These are phyloP conservation scores for Popillia japonica DNA, from an alignment of 1,140 invertebrate species.

Conservation along the genomic window DNA sequence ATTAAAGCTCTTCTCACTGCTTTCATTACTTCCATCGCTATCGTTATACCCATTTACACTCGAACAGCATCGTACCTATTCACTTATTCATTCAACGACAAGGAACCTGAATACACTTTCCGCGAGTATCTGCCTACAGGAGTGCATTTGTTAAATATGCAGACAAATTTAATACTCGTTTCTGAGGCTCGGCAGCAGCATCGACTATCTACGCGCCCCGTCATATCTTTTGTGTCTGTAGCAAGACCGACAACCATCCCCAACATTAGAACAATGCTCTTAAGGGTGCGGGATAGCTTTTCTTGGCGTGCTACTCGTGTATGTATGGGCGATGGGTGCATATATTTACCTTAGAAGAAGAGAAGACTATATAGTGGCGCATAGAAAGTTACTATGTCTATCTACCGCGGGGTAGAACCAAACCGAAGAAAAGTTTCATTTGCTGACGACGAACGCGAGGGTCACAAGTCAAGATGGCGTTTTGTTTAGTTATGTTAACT, in stretches of 20 bases:
- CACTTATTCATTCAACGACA: conserved; percentile 7
- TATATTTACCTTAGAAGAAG: conserved; percentile 27
- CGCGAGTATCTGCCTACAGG: not conserved
- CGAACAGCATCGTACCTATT: not conserved
- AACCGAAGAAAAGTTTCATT: conserved; percentile 42
- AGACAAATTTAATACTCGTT: conserved; percentile 31
- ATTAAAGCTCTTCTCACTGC: not conserved
- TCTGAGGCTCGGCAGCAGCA: not conserved
- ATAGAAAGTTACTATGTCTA: not conserved
- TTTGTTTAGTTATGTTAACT: conserved; percentile 46
- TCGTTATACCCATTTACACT: not conserved
- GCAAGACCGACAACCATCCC: not conserved
- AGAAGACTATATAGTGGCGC: not conserved
- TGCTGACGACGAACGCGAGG: not conserved
- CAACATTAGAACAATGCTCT: conserved; percentile 17
- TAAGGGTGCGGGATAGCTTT: conserved; percentile 15
- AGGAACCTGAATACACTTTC: conserved; percentile 18
- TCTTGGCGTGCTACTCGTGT: conserved; percentile 8
- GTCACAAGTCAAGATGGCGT: conserved; percentile 45
- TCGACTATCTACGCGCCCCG: not conserved
- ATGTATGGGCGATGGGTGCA: conserved; percentile 33
- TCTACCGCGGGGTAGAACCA: conserved; percentile 14
- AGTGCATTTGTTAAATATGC: conserved; percentile 29
- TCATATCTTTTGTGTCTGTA: not conserved
- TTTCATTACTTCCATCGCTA: conserved; percentile 4